phyloP scores from a whole-genome alignment of 2,888 invertebrate species.

The Andricus curvator region DNA sequence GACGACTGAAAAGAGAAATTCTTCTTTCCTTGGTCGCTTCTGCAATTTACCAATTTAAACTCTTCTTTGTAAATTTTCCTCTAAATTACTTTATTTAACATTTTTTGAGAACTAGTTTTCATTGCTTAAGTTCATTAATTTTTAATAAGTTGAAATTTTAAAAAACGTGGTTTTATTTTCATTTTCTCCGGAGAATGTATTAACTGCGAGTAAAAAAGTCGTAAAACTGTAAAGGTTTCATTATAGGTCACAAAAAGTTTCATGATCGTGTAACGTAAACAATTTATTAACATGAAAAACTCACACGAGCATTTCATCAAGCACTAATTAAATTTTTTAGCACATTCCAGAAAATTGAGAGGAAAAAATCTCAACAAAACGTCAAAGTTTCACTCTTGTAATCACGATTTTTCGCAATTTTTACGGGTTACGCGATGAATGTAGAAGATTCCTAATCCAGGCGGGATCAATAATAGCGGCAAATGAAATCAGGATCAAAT shows the following conservation, averaged over 20 bases:
- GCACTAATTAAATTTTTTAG: conserved; percentile 18
- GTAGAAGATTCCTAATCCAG: not conserved
- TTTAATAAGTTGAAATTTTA: not conserved
- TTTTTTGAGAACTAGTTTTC: not conserved
- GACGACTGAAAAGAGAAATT: not conserved
- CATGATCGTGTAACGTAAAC: not conserved
- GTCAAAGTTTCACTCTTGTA: not conserved
- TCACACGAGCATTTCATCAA: not conserved
- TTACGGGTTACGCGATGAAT: not conserved
- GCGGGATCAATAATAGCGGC: not conserved
- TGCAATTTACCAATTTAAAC: not conserved
- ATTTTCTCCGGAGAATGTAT: not conserved
- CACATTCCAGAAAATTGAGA: not conserved
- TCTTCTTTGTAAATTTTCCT: not conserved
- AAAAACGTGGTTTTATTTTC: conserved; percentile 8
- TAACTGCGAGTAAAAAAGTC: conserved; percentile 32
- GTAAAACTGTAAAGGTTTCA: conserved; percentile 27
- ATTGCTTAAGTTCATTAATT: not conserved
- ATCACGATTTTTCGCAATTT: not conserved
- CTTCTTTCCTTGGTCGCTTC: not conserved
- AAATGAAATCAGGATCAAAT: not conserved
- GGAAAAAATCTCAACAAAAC: not conserved
- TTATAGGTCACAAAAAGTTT: conserved; percentile 13
- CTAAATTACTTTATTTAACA: not conserved
- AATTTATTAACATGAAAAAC: conserved; percentile 29